Conservation (phyloP, 2,113 vertebrate species). For the Numida meleagris region DNA sequence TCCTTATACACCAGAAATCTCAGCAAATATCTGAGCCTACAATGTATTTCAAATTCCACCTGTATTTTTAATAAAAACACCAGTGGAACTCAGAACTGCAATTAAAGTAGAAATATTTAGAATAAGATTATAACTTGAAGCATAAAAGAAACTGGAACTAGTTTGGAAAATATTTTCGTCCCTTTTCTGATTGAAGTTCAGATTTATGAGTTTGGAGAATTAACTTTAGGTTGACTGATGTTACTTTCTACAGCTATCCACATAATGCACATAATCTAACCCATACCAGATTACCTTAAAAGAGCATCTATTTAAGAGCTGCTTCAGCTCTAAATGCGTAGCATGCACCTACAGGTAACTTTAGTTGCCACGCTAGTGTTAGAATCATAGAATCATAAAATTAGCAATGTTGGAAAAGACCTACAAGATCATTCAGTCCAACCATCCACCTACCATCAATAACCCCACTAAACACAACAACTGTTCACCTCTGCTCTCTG, state of each 20-base stretch:
- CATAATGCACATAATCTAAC: background rate
- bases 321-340: background rate
- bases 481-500: background rate
- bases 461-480: too few relatives aligned
- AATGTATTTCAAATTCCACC: background rate
- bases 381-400: too few relatives aligned
- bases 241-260: background rate
- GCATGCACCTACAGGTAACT: background rate
- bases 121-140: background rate
- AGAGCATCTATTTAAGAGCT: background rate
- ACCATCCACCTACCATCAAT: too few relatives aligned
- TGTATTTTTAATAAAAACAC: background rate
- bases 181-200: background rate
- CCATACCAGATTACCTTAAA: background rate
- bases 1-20: conserved; percentile 11
- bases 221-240: background rate
- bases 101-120: background rate
- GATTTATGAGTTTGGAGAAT: background rate
- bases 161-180: too few relatives aligned
- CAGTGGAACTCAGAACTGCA: background rate
- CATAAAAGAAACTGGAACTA: background rate
- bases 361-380: background rate
- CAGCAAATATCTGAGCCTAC: background rate
- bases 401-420: too few relatives aligned
- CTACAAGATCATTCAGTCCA: too few relatives aligned